phyloP scores from a whole-genome alignment of 2,797 vertebrate genomes.

The Rallus crepitans region DNA sequence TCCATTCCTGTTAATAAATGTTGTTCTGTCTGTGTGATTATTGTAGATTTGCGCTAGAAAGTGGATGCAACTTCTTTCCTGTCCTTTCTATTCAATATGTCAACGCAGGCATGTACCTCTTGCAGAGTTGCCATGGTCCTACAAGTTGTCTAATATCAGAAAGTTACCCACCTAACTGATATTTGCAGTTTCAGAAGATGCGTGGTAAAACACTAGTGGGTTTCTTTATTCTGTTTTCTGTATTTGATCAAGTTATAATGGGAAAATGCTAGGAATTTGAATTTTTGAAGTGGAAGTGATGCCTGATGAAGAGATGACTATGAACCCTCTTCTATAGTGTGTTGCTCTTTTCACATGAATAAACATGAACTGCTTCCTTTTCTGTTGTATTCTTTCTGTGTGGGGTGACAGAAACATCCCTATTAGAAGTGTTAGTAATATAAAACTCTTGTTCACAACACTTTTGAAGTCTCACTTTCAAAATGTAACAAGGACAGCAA shows the following conservation, averaged over 20 bases:
- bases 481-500: background rate
- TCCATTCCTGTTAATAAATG: constrained; percentile 83
- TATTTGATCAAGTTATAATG: background rate
- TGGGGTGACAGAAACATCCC: constrained; percentile 9
- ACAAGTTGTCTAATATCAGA: background rate
- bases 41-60: constrained; percentile 75
- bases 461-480: background rate
- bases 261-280: background rate
- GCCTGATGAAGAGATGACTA: background rate
- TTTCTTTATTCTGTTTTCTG: background rate
- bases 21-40: constrained; percentile 83
- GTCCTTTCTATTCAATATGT: constrained; percentile 26
- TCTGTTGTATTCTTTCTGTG: constrained; percentile 45
- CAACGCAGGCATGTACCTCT: constrained; percentile 29
- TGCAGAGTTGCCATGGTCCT: background rate
- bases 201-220: fast-evolving
- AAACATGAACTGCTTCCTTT: constrained; percentile 29
- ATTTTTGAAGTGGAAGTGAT: background rate
- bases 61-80: constrained; percentile 46
- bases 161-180: background rate
- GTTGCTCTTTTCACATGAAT: constrained; percentile 49
- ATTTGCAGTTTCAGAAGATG: background rate
- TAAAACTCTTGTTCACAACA: background rate
- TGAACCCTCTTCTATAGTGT: constrained; percentile 16
- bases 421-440: background rate